phyloP scores from a whole-genome alignment of 2,113 vertebrate species.

The Misgurnus anguillicaudatus region DNA sequence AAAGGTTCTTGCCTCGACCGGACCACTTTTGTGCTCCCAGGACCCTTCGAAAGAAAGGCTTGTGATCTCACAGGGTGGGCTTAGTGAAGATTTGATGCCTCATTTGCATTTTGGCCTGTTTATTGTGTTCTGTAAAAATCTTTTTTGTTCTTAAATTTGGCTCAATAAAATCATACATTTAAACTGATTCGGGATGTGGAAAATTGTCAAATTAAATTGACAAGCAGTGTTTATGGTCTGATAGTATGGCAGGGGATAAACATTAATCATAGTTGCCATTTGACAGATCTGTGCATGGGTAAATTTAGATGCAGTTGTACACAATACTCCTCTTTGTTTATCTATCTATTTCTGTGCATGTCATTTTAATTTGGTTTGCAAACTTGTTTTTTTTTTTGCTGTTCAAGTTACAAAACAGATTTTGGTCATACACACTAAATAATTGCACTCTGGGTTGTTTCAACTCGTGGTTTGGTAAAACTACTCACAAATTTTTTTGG shows the following conservation, averaged over 20 bases:
- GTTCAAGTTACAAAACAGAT: too few relatives aligned
- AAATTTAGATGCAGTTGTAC: too few relatives aligned
- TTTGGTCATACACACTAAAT: too few relatives aligned
- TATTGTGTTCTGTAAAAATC: constrained; percentile 22
- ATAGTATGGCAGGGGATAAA: neutral
- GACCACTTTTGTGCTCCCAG: neutral
- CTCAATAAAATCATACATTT: constrained; percentile 10
- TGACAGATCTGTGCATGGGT: neutral
- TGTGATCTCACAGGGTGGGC: constrained; percentile 13
- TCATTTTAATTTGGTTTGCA: too few relatives aligned
- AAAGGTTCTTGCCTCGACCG: neutral
- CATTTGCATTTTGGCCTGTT: constrained; percentile 27
- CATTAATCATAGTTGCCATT: neutral
- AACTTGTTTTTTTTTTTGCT: neutral
- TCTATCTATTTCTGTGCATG: too few relatives aligned
- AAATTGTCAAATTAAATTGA: neutral
- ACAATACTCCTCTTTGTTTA: too few relatives aligned
- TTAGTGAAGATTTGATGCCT: neutral
- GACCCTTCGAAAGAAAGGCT: neutral
- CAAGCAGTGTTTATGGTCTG: neutral
- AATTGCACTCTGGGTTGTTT: too few relatives aligned
- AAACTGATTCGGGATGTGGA: neutral
- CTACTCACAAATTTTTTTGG: neutral
- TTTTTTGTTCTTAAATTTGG: constrained; percentile 22
- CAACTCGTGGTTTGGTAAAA: too few relatives aligned